Evolutionary conservation across 2,888 invertebrate genomes (phyloP), one percentile per base, ranked within the genome.

Genomic region (Limnephilus auricula): DNA sequence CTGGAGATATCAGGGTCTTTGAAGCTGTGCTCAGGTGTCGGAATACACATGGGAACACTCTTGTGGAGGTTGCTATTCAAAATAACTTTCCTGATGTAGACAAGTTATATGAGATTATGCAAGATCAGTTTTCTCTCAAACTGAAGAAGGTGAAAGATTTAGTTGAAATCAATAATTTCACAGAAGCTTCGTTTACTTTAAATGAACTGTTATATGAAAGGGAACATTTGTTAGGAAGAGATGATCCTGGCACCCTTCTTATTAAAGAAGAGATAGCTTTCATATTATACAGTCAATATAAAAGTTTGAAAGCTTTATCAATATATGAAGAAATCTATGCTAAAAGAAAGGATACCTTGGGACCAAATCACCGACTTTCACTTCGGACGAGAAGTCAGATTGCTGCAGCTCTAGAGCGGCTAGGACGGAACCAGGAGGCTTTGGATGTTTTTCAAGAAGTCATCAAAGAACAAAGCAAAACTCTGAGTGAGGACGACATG

Each of bases 31-130:
- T 87, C 2, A 87, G 25, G 65, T 31, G 78, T 87, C 50, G 12
- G 15, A 78, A 78, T n/a, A 9, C 15, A 31, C 78, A 87, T 3
- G 34, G 65, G 3, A 32, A 13, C 10, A 78, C 78, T 15, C 87
- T 87, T 12, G 34, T 65, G 65, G 87, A 32, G 50, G 87, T 87
- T 18, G 87, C 87, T 34, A 65, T 87, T 31, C 6, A 65, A 18
- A 87, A 65, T 87, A 65, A 65, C 25, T 87, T 87, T 34, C 78
- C 87, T 3, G 15, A 65, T 37, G 87, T 79, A 18, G 37, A 87
- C 12, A 18, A 6, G 78, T 34, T 87, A 13, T 78, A 87, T 25
- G 15, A 87, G 0, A 87, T 87, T 78, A n/a, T 87, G 25, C 87
- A 87, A 30, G 34, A 78, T 18, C 18, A 78, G 15, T 45, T 85